phyloP scores from a whole-genome alignment of 2,888 invertebrate species.

The Criorhina ranunculi region DNA sequence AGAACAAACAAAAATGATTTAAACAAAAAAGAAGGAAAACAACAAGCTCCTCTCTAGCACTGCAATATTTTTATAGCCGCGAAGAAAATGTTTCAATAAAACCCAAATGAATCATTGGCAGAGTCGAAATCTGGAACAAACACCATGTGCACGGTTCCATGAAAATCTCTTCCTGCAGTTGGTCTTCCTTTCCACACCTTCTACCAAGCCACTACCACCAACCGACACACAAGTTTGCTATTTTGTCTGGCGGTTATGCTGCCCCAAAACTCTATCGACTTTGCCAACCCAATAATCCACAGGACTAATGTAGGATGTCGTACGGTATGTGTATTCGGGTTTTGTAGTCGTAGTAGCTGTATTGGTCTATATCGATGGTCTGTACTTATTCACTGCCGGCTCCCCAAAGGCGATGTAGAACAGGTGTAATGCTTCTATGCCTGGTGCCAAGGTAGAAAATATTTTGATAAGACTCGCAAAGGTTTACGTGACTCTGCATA shows the following conservation, averaged over 20 bases:
- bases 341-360: not conserved
- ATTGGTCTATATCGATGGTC: conserved; percentile 59
- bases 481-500: conserved; percentile 70
- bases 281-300: conserved; percentile 54
- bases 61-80: conserved; percentile 68
- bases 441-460: conserved; percentile 45
- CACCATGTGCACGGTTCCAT: conserved; percentile 64
- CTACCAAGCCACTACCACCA: conserved; percentile 17
- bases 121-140: conserved; percentile 61
- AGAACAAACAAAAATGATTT: conserved; percentile 27
- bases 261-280: conserved; percentile 54
- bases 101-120: conserved; percentile 59
- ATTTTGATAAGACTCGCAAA: conserved; percentile 70
- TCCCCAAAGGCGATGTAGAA: conserved; percentile 51
- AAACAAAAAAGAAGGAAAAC: conserved; percentile 21
- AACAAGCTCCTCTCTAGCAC: not conserved
- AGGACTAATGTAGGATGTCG: conserved; percentile 68
- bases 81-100: conserved; percentile 73
- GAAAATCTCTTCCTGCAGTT: conserved; percentile 69
- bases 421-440: conserved; percentile 71
- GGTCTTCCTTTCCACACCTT: conserved; percentile 47
- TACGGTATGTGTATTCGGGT: conserved; percentile 34
- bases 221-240: conserved; percentile 41
- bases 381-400: conserved; percentile 49
- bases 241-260: conserved; percentile 43